phyloP scores from a whole-genome alignment of 1,140 invertebrate genomes.

The Drosophila rufa region DNA sequence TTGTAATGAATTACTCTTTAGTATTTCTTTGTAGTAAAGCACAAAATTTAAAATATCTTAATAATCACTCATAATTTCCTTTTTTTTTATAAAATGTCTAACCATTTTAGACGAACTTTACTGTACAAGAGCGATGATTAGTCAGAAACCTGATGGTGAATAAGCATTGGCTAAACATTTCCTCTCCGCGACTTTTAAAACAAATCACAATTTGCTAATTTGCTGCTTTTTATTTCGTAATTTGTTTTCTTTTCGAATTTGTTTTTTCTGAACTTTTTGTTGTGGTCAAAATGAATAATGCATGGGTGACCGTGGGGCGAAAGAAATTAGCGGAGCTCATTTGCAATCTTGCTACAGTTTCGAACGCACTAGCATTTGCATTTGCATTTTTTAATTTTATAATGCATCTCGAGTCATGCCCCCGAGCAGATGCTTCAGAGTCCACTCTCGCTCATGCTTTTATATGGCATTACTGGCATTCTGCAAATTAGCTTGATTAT shows the following conservation, averaged over 20 bases:
- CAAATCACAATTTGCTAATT: slow-evolving; percentile 33
- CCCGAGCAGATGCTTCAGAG: slow-evolving; percentile 1
- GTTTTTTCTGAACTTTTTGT: slow-evolving; percentile 3
- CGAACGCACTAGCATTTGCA: slow-evolving; percentile 10
- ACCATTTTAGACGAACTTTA: not conserved
- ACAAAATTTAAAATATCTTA: too few relatives aligned
- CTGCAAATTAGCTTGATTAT: slow-evolving; percentile 18
- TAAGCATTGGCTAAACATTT: slow-evolving; percentile 23
- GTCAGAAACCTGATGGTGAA: slow-evolving; percentile 77
- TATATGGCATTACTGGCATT: slow-evolving; percentile 26
- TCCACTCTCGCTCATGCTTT: slow-evolving; percentile 3
- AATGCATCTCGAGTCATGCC: slow-evolving; percentile 27
- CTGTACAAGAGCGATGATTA: slow-evolving; percentile 65
- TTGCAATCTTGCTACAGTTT: slow-evolving; percentile 14
- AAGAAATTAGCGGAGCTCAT: slow-evolving; percentile 29
- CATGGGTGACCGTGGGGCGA: slow-evolving; percentile 29
- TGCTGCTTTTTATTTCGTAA: slow-evolving; percentile 6
- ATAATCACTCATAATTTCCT: too few relatives aligned
- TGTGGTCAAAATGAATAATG: slow-evolving; percentile 35
- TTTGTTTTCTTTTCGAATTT: slow-evolving; percentile 19
- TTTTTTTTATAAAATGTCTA: not conserved
- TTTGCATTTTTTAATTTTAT: not conserved
- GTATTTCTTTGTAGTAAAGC: too few relatives aligned
- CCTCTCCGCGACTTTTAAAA: not conserved
- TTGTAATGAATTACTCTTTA: too few relatives aligned